These are phyloP conservation scores for Hepsetus odoe DNA, from an alignment of 2,113 vertebrate genomes.

Conservation along the genomic window DNA sequence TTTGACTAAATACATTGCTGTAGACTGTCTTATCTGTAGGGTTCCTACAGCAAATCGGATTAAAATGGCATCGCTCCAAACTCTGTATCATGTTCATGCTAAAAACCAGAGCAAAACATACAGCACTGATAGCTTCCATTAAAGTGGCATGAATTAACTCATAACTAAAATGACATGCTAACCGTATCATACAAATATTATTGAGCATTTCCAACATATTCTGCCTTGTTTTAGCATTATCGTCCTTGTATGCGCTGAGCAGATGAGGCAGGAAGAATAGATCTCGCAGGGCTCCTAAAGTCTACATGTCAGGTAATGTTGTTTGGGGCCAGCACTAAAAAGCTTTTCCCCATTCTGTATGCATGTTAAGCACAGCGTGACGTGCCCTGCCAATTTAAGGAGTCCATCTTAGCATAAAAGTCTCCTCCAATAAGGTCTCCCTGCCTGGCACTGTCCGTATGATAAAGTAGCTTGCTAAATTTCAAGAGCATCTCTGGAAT, in stretches of 20 bases:
- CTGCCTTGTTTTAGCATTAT: constrained; percentile 65
- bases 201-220: constrained; percentile 64
- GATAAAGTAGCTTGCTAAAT: constrained; percentile 81
- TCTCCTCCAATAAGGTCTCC: constrained; percentile 73
- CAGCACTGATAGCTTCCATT: constrained; percentile 61
- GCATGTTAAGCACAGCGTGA: constrained; percentile 74
- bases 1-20: neutral
- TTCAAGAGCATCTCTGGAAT: constrained; percentile 73
- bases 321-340: constrained; percentile 71
- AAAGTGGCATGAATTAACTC: constrained; percentile 31
- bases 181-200: constrained; percentile 61
- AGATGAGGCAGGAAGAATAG: constrained; percentile 67
- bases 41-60: constrained; percentile 20
- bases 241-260: constrained; percentile 56
- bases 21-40: neutral
- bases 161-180: constrained; percentile 59
- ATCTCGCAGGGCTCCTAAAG: constrained; percentile 70
- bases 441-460: constrained; percentile 73
- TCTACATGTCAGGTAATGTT: constrained; percentile 72
- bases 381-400: constrained; percentile 78
- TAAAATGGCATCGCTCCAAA: constrained; percentile 28
- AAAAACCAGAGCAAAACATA: constrained; percentile 46
- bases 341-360: constrained; percentile 71
- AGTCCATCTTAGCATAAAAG: constrained; percentile 78
- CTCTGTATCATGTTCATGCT: constrained; percentile 24